phyloP scores from a whole-genome alignment of 2,888 invertebrate species.

The Drosophila merina region DNA sequence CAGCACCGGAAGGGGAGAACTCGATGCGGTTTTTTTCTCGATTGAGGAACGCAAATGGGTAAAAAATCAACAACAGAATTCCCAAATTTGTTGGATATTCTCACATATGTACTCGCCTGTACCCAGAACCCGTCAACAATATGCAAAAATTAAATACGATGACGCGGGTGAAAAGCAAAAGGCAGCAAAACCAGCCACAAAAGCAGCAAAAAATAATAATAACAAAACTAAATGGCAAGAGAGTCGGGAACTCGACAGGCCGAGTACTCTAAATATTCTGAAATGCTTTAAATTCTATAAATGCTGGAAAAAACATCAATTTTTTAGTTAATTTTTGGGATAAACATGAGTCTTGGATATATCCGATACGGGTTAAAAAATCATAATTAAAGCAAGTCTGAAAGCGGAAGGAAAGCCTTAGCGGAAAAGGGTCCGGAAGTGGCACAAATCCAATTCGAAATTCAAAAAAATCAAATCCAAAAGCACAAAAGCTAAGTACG shows the following conservation, averaged over 20 bases:
- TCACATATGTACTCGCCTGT: constrained; percentile 14
- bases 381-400: constrained; percentile 11
- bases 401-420: constrained; percentile 4
- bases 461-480: constrained; percentile 20
- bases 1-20: constrained; percentile 27
- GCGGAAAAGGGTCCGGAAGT: constrained; percentile 25
- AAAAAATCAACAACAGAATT: constrained; percentile 53
- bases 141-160: constrained; percentile 79
- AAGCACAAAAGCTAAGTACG: constrained; percentile 4
- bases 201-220: constrained; percentile 2
- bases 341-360: too few relatives aligned
- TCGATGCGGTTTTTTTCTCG: constrained; percentile 66
- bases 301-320: too few relatives aligned
- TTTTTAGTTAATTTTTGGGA: too few relatives aligned
- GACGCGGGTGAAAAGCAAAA: constrained; percentile 67
- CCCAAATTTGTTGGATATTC: constrained; percentile 26
- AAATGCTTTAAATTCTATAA: too few relatives aligned
- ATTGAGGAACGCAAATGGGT: constrained; percentile 66
- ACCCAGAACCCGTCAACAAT: constrained; percentile 61
- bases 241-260: not conserved
- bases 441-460: not conserved
- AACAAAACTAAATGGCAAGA: constrained; percentile 10
- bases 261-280: not conserved
- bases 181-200: constrained; percentile 11
- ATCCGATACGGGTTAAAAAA: too few relatives aligned